Conservation (phyloP, 1,140 invertebrate species). For the Nasonia giraulti region DNA sequence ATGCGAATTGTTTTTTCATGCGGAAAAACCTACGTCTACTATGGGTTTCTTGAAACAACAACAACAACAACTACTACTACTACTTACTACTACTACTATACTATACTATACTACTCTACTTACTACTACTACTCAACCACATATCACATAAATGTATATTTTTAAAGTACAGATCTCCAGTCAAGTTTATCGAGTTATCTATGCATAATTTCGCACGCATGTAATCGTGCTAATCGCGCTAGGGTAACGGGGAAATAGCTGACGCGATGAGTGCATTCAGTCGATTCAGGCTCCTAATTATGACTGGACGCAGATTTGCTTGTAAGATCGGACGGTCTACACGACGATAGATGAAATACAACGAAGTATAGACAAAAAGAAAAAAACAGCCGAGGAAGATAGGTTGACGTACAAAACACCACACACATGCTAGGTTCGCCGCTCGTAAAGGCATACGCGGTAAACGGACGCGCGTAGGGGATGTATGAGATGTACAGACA, state of each 20-base stretch:
- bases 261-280: background rate
- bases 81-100: background rate
- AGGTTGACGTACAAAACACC: background rate
- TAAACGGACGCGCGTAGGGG: too few relatives aligned
- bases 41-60: background rate
- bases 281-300: background rate
- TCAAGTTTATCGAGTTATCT: background rate
- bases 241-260: background rate
- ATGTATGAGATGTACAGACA: too few relatives aligned
- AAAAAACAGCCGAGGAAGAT: background rate
- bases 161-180: conserved; percentile 20
- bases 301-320: conserved; percentile 4
- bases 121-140: conserved; percentile 12
- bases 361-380: background rate
- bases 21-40: background rate
- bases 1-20: background rate
- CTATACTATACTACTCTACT: background rate
- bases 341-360: conserved; percentile 10
- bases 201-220: background rate
- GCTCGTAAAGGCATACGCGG: background rate
- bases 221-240: background rate
- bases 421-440: background rate
- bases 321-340: background rate
- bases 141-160: conserved; percentile 7
- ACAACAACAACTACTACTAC: background rate